Evolutionary conservation across 1,140 invertebrate genomes (phyloP).

Genomic region (Ridgeia piscesae): DNA sequence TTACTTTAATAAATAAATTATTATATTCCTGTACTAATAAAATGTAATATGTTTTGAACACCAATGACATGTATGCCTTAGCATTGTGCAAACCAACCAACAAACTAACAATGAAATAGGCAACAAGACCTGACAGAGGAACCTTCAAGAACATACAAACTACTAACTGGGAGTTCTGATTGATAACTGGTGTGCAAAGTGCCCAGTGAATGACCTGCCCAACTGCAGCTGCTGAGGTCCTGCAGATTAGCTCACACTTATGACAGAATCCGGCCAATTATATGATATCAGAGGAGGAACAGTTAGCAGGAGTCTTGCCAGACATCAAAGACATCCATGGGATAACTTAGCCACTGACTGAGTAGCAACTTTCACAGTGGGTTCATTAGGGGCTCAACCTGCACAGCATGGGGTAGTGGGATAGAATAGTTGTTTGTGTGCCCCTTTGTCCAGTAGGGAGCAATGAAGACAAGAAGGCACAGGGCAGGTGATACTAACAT

Average conservation of each 20-base stretch:
- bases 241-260: too few relatives aligned
- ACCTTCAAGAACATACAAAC: too few relatives aligned
- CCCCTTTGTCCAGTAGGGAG: background rate
- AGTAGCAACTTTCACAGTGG: background rate
- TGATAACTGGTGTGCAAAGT: too few relatives aligned
- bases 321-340: background rate
- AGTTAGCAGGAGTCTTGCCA: background rate
- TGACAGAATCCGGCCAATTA: too few relatives aligned
- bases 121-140: too few relatives aligned
- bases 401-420: background rate
- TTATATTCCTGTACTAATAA: background rate
- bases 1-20: background rate
- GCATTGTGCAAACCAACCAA: too few relatives aligned
- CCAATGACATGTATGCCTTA: too few relatives aligned
- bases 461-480: background rate
- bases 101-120: too few relatives aligned
- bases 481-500: background rate
- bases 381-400: background rate
- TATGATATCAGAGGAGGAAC: background rate
- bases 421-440: background rate
- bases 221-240: too few relatives aligned
- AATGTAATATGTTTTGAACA: background rate
- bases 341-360: background rate
- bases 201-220: too few relatives aligned
- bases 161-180: too few relatives aligned